Evolutionary conservation across 2,888 invertebrate species (phyloP), one percentile per base, ranked within the genome.

Genomic region (Syrphus vitripennis): DNA sequence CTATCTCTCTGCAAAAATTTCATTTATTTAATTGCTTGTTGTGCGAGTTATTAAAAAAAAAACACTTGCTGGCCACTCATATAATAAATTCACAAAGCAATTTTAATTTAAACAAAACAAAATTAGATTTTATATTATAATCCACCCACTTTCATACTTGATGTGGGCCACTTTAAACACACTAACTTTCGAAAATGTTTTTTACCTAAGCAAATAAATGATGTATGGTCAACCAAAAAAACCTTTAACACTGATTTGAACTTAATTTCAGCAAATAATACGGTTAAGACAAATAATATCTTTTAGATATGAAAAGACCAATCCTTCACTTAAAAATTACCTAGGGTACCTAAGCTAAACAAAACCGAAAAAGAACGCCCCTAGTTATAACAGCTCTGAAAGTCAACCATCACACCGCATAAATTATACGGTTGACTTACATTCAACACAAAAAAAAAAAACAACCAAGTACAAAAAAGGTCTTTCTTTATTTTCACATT

Each of bases 341-440:
- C 65, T 48, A 12, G 42, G 26, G 14, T 14, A n/a, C n/a, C n/a
- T n/a, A 29, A 16, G 29, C 65, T 45, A 65, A 65, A 31, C 12
- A 59, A n/a, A 67, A 48, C n/a, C n/a, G n/a, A 21, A 65, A 48
- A 26, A 31, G 6, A 42, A 63, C 34, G 45, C 65, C 48, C 34
- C 16, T 50, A 34, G 31, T 34, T 24, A 50, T 45, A 48, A 50
- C 34, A 50, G 24, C 29, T 45, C 34, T 24, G 42, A 34, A 67
- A 67, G 65, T 67, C 34, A 67, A 50, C 67, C 34, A 50, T 21
- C 24, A 10, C 65, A 10, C 65, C 24, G 48, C 67, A 67, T 67
- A 67, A 67, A 67, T 67, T 67, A 67, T 50, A 3, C 67, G 24
- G n/a, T 67, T 67, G 50, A n/a, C 50, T 67, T 50, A 34, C 67